Evolutionary conservation across 1,140 invertebrate species (phyloP), one percentile per base, ranked within the genome.

Genomic region (Micrasema longulum): DNA sequence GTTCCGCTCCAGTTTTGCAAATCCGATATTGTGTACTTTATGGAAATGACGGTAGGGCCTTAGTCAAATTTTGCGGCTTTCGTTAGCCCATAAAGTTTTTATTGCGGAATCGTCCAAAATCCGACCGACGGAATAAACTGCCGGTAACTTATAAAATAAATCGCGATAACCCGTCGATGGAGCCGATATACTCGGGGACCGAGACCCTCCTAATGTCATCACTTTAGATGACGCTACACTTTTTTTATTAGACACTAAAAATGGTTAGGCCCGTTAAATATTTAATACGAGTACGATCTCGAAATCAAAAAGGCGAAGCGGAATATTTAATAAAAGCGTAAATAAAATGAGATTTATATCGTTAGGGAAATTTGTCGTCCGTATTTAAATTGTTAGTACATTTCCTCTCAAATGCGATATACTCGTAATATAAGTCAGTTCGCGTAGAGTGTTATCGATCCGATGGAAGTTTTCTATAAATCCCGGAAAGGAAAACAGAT

Each of bases 11-110:
- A 14, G 31, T 20, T 60, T 35, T 14, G 55, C n/a, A 60, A 60
- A 60, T 60, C 55, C 55, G 36, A 60, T 60, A 60, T 60, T 60
- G 55, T 60, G 55, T 60, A 60, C 35, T 60, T 60, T 41, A 60
- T 60, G 36, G 16, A 60, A 60, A 60, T 60, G 14, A 60, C 41
- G 55, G 35, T 41, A 3, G 55, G 55, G 55, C 55, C 55, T 22
- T 60, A 60, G 55, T 60, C 55, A 60, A 60, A 60, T 60, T 60
- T 60, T 38, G 55, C 55, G 55, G 36, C 55, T 60, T 41, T 38
- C 16, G 55, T 16, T 38, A 35, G 55, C 16, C 36, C 55, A 60
- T 60, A 60, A 60, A 60, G 55, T 60, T 60, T 60, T 60, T 60
- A 60, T 60, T 41, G 55, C 55, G 20, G 36, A 60, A 38, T 60